Evolutionary conservation across 2,888 invertebrate species (phyloP), one percentile per base, ranked within the genome.

Genomic region (Himalopsyche kuldschensis): DNA sequence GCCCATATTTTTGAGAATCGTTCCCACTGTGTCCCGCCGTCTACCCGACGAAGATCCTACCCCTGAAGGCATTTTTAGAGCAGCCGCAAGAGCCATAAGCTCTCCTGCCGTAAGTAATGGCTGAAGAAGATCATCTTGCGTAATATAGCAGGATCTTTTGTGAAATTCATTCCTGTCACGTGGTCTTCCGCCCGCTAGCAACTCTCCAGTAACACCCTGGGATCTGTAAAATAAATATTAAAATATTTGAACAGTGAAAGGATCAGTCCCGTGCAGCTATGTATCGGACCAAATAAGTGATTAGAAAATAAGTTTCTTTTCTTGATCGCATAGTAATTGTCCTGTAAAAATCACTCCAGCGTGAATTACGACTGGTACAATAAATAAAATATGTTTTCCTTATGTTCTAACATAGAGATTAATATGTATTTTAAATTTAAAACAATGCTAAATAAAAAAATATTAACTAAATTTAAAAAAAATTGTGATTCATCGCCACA

Each of bases 91-190:
- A 89, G 94, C 94, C 95, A 97, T 95, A 15, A 95, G 92, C 89
- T 97, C 97, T 80, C 92, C 90, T 0, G 96, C 95, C 0, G 95
- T 94, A 8, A 97, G 91, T 86, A 96, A 91, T 0, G 95, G 94
- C 87, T 96, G 94, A 30, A 95, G 93, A 30, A 94, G 90, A 88
- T 95, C 95, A 85, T 95, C 95, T 88, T 97, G 97, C 86, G 96
- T 96, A 87, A 97, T 96, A 90, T 96, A 97, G 88, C 96, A 96
- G 6, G 96, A 96, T 87, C 93, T 92, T 87, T 93, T 94, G 86
- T 95, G 93, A 90, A 95, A 95, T 84, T 90, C 89, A 4, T 93
- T 91, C 88, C 94, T 92, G 88, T 95, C 93, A 32, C 95, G 91
- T 0, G 90, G 89, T 86, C 92, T 90, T 4, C 94, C 94, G 87